These are phyloP conservation scores for Acleris laterana DNA, from an alignment of 2,888 invertebrate species.

Conservation along the genomic window DNA sequence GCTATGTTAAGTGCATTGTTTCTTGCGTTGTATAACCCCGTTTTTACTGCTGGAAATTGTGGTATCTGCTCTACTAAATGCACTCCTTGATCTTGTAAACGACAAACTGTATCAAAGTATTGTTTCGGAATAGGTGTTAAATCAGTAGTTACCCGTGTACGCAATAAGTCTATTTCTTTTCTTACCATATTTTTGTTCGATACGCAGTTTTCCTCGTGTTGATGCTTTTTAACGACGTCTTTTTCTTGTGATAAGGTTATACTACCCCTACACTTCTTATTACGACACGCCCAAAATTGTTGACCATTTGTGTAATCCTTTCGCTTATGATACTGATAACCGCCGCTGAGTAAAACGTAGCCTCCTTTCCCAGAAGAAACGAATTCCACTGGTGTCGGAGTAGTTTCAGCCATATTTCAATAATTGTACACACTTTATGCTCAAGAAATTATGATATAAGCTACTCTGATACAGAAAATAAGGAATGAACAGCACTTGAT, in stretches of 20 bases:
- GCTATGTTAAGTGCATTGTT: too few species aligned
- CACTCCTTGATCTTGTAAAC: slow-evolving; percentile 8
- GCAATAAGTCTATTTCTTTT: slow-evolving; percentile 2
- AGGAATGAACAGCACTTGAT: slow-evolving; percentile 5
- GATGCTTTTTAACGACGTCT: slow-evolving; percentile 2
- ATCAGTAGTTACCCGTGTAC: slow-evolving; percentile 5
- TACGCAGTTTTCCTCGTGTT: slow-evolving; percentile 2
- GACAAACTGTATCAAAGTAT: too few species aligned
- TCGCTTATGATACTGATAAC: slow-evolving; percentile 3
- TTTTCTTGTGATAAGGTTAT: slow-evolving; percentile 3
- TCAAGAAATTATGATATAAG: neutral
- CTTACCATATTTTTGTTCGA: neutral
- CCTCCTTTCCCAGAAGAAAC: slow-evolving; percentile 5
- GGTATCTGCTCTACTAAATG: slow-evolving; percentile 13
- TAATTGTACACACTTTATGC: too few species aligned
- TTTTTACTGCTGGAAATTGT: slow-evolving; percentile 2
- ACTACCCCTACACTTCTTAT: too few species aligned
- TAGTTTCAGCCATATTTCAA: neutral
- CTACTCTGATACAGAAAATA: neutral
- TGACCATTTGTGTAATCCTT: neutral
- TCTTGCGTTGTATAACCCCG: neutral
- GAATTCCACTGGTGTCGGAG: neutral
- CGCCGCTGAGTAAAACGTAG: neutral
- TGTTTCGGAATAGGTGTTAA: slow-evolving; percentile 8
- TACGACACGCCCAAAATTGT: slow-evolving; percentile 1